Conservation (phyloP, 2,888 invertebrate genomes). For the Tinea semifulvella region DNA sequence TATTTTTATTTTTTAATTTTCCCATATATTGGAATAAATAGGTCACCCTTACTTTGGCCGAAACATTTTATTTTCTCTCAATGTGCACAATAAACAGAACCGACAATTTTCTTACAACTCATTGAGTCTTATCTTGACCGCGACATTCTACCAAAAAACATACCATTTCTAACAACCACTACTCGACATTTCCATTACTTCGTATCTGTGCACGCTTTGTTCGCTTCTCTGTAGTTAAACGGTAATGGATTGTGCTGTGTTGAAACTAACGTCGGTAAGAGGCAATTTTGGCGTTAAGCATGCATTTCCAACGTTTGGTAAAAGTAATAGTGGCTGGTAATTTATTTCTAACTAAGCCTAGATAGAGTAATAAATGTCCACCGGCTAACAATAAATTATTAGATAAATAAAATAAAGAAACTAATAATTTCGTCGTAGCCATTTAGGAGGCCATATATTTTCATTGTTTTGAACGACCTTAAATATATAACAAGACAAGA, state of each 20-base stretch:
- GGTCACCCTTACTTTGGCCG: conserved; percentile 11
- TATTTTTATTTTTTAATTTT: too few species aligned
- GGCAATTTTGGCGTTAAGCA: not conserved
- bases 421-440: too few species aligned
- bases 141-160: conserved; percentile 17
- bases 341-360: conserved; percentile 11
- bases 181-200: conserved; percentile 6
- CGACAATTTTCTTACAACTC: conserved; percentile 46
- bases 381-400: not conserved
- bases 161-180: not conserved
- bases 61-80: conserved; percentile 23
- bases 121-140: conserved; percentile 42
- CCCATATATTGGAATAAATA: too few species aligned
- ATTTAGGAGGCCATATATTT: too few species aligned
- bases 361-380: conserved; percentile 5
- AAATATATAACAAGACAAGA: too few species aligned
- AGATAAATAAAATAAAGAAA: conserved; percentile 4
- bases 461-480: too few species aligned
- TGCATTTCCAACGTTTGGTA: conserved; percentile 5
- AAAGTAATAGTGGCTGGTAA: conserved; percentile 11
- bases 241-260: not conserved
- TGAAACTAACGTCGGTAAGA: not conserved
- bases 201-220: not conserved
- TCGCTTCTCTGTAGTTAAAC: not conserved
- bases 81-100: conserved; percentile 37